Conservation (phyloP, 2,888 invertebrate species). For the Antheraea yamamai region DNA sequence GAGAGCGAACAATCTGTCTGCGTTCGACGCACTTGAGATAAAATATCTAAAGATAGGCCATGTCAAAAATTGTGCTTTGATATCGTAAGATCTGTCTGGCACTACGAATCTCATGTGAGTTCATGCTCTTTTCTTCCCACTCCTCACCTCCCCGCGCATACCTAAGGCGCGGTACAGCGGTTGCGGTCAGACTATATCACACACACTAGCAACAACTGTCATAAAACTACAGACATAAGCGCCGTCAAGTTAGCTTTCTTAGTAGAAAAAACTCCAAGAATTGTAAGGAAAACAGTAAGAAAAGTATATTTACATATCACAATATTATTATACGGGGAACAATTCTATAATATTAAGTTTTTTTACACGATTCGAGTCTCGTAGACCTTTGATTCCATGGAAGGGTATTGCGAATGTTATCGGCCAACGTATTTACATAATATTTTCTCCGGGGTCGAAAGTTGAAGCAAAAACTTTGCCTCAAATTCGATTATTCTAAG, state of each 20-base stretch:
- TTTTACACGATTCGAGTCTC: conserved; percentile 24
- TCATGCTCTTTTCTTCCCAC: too few species aligned
- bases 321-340: conserved; percentile 7
- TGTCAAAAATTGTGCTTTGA: too few species aligned
- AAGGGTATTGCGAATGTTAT: conserved; percentile 42
- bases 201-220: too few species aligned
- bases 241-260: not conserved
- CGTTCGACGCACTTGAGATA: too few species aligned
- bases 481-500: conserved; percentile 60
- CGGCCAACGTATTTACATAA: conserved; percentile 53
- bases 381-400: conserved; percentile 18
- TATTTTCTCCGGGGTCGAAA: conserved; percentile 39
- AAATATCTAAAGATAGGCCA: too few species aligned
- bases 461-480: conserved; percentile 42
- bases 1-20: too few species aligned
- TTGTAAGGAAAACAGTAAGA: not conserved
- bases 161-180: too few species aligned
- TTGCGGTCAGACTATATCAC: too few species aligned
- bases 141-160: too few species aligned
- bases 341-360: conserved; percentile 31
- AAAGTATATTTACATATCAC: conserved; percentile 7
- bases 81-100: too few species aligned
- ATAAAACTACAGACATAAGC: not conserved
- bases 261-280: not conserved
- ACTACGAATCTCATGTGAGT: too few species aligned